These are phyloP conservation scores for Plutomurus gul DNA, from an alignment of 1,140 invertebrate genomes.

Conservation along the genomic window DNA sequence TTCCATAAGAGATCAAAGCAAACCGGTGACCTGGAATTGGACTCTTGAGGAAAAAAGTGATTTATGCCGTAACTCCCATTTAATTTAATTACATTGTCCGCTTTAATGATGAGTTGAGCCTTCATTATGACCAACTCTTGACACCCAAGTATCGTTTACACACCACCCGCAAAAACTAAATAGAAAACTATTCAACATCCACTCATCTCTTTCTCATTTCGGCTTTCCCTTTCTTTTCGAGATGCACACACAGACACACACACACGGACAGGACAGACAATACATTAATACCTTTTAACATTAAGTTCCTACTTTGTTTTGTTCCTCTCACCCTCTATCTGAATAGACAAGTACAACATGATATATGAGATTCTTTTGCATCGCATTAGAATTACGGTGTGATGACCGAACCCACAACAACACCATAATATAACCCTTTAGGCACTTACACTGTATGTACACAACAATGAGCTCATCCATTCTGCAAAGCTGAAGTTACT, in stretches of 20 bases:
- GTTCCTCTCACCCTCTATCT: neutral
- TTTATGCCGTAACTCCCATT: slow-evolving; percentile 50
- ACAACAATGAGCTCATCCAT: too few species aligned
- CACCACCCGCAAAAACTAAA: slow-evolving; percentile 47
- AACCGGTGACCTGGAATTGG: slow-evolving; percentile 44
- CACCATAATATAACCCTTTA: too few species aligned
- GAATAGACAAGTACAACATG: neutral
- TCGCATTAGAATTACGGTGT: neutral
- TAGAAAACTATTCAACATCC: slow-evolving; percentile 28
- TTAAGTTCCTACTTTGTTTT: neutral
- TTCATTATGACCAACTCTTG: slow-evolving; percentile 44
- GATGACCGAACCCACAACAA: neutral
- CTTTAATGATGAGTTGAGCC: slow-evolving; percentile 50
- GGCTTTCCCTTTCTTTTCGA: neutral
- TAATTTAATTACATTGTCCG: slow-evolving; percentile 52
- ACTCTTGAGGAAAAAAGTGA: slow-evolving; percentile 42
- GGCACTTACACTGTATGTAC: too few species aligned
- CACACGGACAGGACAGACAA: neutral
- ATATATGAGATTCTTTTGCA: neutral
- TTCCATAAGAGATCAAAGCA: slow-evolving; percentile 43
- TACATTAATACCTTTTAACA: too few species aligned
- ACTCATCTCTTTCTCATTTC: neutral
- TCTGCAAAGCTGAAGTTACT: too few species aligned
- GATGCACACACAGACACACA: neutral
- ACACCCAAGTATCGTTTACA: slow-evolving; percentile 49